Evolutionary conservation across 2,113 vertebrate genomes (phyloP), one percentile per base, ranked within the genome.

Genomic region (Zingel zingel): DNA sequence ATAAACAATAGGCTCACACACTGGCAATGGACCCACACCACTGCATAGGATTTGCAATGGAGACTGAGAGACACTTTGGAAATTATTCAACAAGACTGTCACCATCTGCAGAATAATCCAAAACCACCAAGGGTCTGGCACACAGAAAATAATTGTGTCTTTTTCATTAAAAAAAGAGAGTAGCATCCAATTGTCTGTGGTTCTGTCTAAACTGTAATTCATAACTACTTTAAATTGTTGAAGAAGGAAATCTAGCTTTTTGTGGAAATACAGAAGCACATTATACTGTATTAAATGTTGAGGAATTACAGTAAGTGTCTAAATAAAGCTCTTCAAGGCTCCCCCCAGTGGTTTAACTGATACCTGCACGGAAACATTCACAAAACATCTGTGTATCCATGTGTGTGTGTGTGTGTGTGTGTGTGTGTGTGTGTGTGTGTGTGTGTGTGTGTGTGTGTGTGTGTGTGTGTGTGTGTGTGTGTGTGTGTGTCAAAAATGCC

Each of bases 81-180:
- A 88, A 81, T 81, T 73, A 71, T 86, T 84, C 75, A 86, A 82
- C 77, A 82, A 91, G 77, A 85, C 85, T 90, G 86, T 90, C 87
- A 90, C 87, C 82, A 86, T 89, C 88, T 93, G 90, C 67, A 85
- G 74, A 74, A 86, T 89, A 86, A 91, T 89, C 78, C 81, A 85
- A 90, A 91, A 81, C 90, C 92, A 82, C 88, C 70, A 78, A 88
- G 65, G 82, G 68, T 85, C 83, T 91, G 87, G 83, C 83, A 86
- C 73, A 86, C 74, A 83, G 64, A 74, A 86, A 73, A 79, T 77
- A 45, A 85, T 78, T 84, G 66, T 86, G 77, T 91, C 89, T 64
- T 80, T 90, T 88, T 89, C 81, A 91, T 90, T 89, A 83, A 66
- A 89, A 66, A 67, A 59, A 64, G 72, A 81, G 36, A 77, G 43